Conservation (phyloP, 2,113 vertebrate genomes). For the Casuarius casuarius region DNA sequence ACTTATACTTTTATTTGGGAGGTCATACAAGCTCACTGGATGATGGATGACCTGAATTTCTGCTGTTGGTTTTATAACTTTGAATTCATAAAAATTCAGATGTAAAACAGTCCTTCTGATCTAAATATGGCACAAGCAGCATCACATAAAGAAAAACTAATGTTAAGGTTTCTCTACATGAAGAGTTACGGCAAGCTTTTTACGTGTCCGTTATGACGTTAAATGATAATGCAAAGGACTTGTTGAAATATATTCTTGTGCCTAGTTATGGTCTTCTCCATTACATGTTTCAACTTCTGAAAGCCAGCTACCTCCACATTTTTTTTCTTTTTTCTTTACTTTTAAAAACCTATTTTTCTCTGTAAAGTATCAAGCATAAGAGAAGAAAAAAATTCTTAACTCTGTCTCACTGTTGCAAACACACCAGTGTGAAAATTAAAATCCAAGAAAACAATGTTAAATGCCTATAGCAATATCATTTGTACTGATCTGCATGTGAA, state of each 20-base stretch:
- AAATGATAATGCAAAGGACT: no score
- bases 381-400: background rate
- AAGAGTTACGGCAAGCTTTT: background rate
- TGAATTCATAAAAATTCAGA: background rate
- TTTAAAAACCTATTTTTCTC: background rate
- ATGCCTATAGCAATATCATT: background rate
- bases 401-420: background rate
- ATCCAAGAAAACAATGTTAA: background rate
- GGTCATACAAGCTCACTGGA: background rate
- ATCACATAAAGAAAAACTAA: background rate
- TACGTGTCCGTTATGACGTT: background rate
- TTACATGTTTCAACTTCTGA: background rate
- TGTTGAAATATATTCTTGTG: background rate
- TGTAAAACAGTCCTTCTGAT: background rate
- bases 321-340: background rate
- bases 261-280: background rate
- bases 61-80: background rate
- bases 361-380: background rate
- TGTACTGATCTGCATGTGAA: background rate
- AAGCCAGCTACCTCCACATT: background rate
- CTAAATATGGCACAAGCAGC: background rate
- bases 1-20: background rate
- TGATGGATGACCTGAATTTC: constrained; percentile 27
- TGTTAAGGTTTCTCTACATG: background rate
- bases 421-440: background rate